Evolutionary conservation across 2,888 invertebrate genomes (phyloP).

Genomic region (Theretra japonica): DNA sequence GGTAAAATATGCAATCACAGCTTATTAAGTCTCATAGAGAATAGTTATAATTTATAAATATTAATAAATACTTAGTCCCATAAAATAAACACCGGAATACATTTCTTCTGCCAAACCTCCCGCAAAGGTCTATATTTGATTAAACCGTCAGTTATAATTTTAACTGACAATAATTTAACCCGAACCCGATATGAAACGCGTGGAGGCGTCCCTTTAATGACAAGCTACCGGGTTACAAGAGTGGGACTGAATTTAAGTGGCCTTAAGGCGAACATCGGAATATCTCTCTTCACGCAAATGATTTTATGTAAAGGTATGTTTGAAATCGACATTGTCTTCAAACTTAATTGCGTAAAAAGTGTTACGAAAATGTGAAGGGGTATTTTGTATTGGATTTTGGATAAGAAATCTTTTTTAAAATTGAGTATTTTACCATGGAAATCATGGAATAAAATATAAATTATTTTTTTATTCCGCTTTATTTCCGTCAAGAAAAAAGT

Average conservation of each 20-base stretch:
- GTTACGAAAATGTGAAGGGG: too few relatives aligned
- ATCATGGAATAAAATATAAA: too few relatives aligned
- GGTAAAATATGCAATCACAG: too few relatives aligned
- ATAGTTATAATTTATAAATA: too few relatives aligned
- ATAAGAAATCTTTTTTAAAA: too few relatives aligned
- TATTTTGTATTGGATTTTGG: too few relatives aligned
- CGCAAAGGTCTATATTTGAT: conserved; percentile 3
- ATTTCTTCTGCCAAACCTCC: not conserved
- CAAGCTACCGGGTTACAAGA: not conserved
- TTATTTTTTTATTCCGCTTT: too few relatives aligned
- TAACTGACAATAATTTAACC: conserved; percentile 10
- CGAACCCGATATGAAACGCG: not conserved
- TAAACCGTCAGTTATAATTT: conserved; percentile 15
- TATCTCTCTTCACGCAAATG: not conserved
- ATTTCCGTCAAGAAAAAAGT: too few relatives aligned
- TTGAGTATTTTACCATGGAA: too few relatives aligned
- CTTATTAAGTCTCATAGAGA: too few relatives aligned
- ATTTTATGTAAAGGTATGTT: not conserved
- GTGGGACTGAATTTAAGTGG: not conserved
- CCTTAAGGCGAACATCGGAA: not conserved
- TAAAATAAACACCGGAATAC: not conserved
- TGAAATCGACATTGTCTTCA: too few relatives aligned
- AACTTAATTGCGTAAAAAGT: too few relatives aligned
- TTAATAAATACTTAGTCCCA: not conserved
- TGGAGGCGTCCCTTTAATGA: conserved; percentile 4